Evolutionary conservation across 2,113 vertebrate genomes (phyloP).

Genomic region (Scolopax mira): DNA sequence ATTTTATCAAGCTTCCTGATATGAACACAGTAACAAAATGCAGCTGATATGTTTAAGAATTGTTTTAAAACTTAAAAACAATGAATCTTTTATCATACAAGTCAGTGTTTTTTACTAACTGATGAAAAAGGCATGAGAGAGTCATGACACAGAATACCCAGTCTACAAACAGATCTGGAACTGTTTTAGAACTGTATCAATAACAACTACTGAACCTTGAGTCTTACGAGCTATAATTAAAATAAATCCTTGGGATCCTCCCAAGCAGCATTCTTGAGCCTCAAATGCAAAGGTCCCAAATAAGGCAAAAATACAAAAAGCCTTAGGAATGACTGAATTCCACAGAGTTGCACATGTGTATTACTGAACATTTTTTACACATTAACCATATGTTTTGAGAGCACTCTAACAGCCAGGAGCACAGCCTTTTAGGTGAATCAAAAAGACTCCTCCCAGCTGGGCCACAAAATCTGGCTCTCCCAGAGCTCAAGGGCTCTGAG

Average conservation of each 20-base stretch:
- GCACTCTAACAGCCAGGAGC: not conserved
- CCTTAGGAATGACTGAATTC: constrained; percentile 1
- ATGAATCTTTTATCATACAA: not conserved
- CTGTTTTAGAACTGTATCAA: not conserved
- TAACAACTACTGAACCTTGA: not conserved
- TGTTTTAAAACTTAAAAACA: not conserved
- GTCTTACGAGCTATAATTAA: not conserved
- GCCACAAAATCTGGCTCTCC: not conserved
- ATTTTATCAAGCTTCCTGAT: not conserved
- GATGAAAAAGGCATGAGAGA: not conserved
- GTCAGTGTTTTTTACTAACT: not conserved
- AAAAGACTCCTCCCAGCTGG: not conserved
- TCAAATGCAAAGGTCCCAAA: constrained; percentile 30
- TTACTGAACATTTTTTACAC: not conserved
- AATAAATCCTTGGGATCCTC: not conserved
- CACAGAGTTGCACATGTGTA: not conserved
- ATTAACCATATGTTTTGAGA: not conserved
- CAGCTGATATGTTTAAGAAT: not conserved
- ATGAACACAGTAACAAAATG: not conserved
- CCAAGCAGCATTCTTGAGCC: not conserved
- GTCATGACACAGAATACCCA: not conserved
- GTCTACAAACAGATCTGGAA: not conserved
- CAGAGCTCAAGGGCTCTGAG: not conserved
- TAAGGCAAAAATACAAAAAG: constrained; percentile 20
- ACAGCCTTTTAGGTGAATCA: not conserved